Conservation (phyloP, 1,140 invertebrate species). For the Hesperophylax magnus region DNA sequence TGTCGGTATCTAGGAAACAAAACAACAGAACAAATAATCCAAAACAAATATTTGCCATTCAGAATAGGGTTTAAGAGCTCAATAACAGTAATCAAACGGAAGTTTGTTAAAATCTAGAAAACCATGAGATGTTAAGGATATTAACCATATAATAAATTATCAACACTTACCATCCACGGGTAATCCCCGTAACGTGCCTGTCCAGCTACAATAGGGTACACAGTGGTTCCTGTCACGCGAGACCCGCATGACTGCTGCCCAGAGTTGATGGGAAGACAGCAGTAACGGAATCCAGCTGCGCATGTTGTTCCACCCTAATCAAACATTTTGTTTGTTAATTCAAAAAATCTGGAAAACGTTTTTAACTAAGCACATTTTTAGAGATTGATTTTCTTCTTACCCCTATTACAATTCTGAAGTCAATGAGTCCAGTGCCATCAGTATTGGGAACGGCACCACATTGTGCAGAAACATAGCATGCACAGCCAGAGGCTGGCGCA, state of each 20-base stretch:
- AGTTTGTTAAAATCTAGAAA: too few relatives aligned
- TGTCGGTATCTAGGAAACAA: too few relatives aligned
- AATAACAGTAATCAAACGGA: too few relatives aligned
- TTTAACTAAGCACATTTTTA: too few relatives aligned
- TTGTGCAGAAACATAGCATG: conserved; percentile 64
- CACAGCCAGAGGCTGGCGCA: conserved; percentile 54
- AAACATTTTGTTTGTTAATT: too few relatives aligned
- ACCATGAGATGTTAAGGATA: too few relatives aligned
- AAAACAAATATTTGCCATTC: too few relatives aligned
- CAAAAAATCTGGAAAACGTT: too few relatives aligned
- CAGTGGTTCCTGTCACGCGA: conserved; percentile 61
- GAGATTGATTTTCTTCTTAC: conserved; percentile 60
- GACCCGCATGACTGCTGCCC: conserved; percentile 59
- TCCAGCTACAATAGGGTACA: conserved; percentile 63
- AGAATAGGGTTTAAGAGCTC: too few relatives aligned
- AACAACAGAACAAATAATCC: too few relatives aligned
- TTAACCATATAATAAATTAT: too few relatives aligned
- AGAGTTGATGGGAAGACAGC: conserved; percentile 61
- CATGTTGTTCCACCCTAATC: conserved; percentile 58
- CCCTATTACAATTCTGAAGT: conserved; percentile 74
- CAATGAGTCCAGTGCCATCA: conserved; percentile 70
- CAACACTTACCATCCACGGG: conserved; percentile 69
- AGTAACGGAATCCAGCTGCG: conserved; percentile 66
- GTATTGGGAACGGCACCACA: conserved; percentile 59
- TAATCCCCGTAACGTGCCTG: conserved; percentile 72